A percentile compares a stretch with the other conserved stretches of the same genome.
phyloP scores from a whole-genome alignment of 2,888 invertebrate species.

The Tricholauxania praeusta region DNA sequence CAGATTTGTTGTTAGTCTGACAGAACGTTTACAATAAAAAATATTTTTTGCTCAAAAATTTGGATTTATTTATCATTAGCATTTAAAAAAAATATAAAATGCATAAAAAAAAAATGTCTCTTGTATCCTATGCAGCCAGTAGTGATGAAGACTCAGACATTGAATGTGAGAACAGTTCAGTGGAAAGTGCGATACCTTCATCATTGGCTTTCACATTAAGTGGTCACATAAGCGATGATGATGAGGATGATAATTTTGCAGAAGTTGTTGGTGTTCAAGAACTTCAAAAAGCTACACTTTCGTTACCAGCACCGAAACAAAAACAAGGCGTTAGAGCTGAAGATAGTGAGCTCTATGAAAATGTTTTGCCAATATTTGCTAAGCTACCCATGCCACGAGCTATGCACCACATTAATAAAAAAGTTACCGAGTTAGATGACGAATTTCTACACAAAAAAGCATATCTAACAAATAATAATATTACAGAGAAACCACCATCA shows the following conservation, averaged over 20 bases:
- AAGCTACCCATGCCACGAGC: slow-evolving; percentile 62
- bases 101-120: slow-evolving; percentile 68
- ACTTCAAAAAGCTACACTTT: slow-evolving; percentile 46
- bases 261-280: slow-evolving; percentile 47
- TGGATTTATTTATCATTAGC: too few relatives aligned
- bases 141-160: slow-evolving; percentile 65
- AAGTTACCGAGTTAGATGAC: slow-evolving; percentile 72
- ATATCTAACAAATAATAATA: slow-evolving; percentile 49
- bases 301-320: slow-evolving; percentile 60
- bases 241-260: slow-evolving; percentile 53
- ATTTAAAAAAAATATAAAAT: background rate
- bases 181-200: background rate
- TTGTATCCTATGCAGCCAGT: slow-evolving; percentile 75
- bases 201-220: slow-evolving; percentile 25
- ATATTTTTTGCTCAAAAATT: too few relatives aligned
- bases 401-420: background rate
- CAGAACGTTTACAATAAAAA: background rate
- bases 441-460: slow-evolving; percentile 75
- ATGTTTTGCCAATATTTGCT: slow-evolving; percentile 54
- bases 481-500: slow-evolving; percentile 56
- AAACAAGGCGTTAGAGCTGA: background rate
- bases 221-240: slow-evolving; percentile 62
- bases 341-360: slow-evolving; percentile 37
- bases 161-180: slow-evolving; percentile 50
- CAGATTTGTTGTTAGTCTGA: background rate